Evolutionary conservation across 1,140 invertebrate genomes (phyloP), one percentile per base, ranked within the genome.

Genomic region (Idris sp.): DNA sequence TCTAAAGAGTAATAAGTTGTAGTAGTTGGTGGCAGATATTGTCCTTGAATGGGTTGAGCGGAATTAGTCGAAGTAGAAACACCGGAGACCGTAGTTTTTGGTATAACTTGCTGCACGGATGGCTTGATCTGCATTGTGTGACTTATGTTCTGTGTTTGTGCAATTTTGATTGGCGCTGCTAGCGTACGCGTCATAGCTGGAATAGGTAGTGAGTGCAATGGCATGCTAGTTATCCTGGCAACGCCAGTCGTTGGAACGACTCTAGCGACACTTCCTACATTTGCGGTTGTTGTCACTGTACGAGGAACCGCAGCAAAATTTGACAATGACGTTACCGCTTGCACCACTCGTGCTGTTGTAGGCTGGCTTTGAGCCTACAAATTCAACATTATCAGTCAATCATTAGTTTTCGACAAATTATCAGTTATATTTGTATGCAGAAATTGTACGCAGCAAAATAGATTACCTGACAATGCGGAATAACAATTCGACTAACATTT

Each of bases 1-100:
- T 86, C 84, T 16, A 86, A 78, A 3, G 85, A 85, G 56, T 84
- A 86, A 44, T 85, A 85, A 10, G 83, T 84, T 8, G 84, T 80
- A 0, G 81, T 80, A 33, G 79, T 83, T 5, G 83, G 82, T n/a
- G 81, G 53, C 18, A 85, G 22, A 19, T 86, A 85, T 38, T 82
- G 81, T 25, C 79, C 78, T 49, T 84, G 84, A 31, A 84, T 77
- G 0, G 83, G 40, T 38, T 84, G 84, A 25, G 33, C 49, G 1
- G 76, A 54, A 22, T 72, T 33, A 8, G 49, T 74, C 5, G 79
- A 54, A 16, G 75, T 48, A 1, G 71, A 48, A 11, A 62, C 41
- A 10, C 33, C 79, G 19, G 75, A 78, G 1, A 65, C 69, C 2
- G 81, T 82, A 54, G 76, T 78, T 65, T 75, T 81, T 13, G 78